Percentiles rank a stretch among this genome's conserved stretches.
Conservation (phyloP, 2,888 invertebrate genomes). For the Thereva unica region DNA sequence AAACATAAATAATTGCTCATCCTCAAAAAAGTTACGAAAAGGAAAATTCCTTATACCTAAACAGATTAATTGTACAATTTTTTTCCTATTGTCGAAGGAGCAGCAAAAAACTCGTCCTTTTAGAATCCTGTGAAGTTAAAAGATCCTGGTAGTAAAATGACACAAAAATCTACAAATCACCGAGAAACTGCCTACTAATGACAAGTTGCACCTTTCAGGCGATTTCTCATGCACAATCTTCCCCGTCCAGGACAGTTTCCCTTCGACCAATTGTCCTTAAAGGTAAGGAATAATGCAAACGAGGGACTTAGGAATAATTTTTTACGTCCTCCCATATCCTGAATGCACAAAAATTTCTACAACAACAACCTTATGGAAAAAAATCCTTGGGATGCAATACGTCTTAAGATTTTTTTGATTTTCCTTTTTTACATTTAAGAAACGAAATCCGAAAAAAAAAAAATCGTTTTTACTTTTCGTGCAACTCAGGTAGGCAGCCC, state of each 20-base stretch:
- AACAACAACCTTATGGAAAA: slow-evolving; percentile 8
- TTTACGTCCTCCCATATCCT: slow-evolving; percentile 3
- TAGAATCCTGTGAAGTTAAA: too few relatives aligned
- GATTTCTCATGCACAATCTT: slow-evolving; percentile 1
- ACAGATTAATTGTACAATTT: too few relatives aligned
- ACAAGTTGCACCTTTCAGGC: slow-evolving; percentile 40
- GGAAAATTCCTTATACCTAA: too few relatives aligned
- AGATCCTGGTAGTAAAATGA: neutral
- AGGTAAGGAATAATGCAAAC: slow-evolving; percentile 32
- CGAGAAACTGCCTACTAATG: slow-evolving; percentile 40
- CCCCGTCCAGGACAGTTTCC: slow-evolving; percentile 4
- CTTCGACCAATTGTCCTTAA: slow-evolving; percentile 12
- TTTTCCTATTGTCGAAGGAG: too few relatives aligned
- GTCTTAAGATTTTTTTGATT: slow-evolving; percentile 16
- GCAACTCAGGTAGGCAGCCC: slow-evolving; percentile 33
- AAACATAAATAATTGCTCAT: too few relatives aligned
- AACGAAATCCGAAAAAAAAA: neutral
- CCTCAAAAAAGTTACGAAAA: too few relatives aligned
- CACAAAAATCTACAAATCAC: slow-evolving; percentile 40
- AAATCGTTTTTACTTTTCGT: slow-evolving; percentile 16
- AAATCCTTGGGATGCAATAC: slow-evolving; percentile 28
- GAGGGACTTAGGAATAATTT: slow-evolving; percentile 30
- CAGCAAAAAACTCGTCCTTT: too few relatives aligned
- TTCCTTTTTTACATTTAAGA: neutral
- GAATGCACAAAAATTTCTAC: too few relatives aligned